Evolutionary conservation across 1,140 invertebrate species (phyloP).

Genomic region (Drosophila ambigua): DNA sequence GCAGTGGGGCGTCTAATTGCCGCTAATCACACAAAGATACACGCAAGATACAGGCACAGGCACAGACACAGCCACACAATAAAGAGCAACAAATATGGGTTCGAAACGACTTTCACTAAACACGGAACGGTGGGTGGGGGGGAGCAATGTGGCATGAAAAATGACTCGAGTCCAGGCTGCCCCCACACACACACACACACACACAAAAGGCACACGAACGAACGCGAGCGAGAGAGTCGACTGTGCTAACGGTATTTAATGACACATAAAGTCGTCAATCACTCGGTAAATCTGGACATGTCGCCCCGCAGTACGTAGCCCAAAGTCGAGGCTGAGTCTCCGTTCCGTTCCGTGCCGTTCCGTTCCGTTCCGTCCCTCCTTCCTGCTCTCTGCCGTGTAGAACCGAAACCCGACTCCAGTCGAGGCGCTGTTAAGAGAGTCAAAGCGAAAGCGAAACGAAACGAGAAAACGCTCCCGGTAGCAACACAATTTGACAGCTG

Average conservation of each 20-base stretch:
- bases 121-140: neutral
- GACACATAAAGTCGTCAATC: constrained; percentile 82
- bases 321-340: constrained; percentile 19
- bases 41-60: constrained; percentile 15
- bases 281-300: constrained; percentile 79
- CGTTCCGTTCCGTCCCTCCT: constrained; percentile 4
- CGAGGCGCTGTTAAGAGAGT: constrained; percentile 27
- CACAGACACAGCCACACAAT: neutral
- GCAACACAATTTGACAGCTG: constrained; percentile 79
- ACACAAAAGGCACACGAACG: constrained; percentile 3
- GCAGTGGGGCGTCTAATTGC: constrained; percentile 55
- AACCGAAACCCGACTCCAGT: constrained; percentile 20
- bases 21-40: constrained; percentile 51
- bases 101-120: constrained; percentile 30
- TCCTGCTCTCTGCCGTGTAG: constrained; percentile 9
- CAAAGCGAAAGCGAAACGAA: constrained; percentile 26
- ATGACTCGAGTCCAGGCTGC: constrained; percentile 15
- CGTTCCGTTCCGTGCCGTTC: neutral
- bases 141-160: constrained; percentile 22
- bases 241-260: constrained; percentile 79
- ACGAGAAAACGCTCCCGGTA: constrained; percentile 64
- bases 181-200: constrained; percentile 14
- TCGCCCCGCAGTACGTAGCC: constrained; percentile 44
- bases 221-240: constrained; percentile 7
- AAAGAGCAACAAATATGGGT: constrained; percentile 17